Evolutionary conservation across 2,113 vertebrate species (phyloP).

Genomic region (Salminus brasiliensis): DNA sequence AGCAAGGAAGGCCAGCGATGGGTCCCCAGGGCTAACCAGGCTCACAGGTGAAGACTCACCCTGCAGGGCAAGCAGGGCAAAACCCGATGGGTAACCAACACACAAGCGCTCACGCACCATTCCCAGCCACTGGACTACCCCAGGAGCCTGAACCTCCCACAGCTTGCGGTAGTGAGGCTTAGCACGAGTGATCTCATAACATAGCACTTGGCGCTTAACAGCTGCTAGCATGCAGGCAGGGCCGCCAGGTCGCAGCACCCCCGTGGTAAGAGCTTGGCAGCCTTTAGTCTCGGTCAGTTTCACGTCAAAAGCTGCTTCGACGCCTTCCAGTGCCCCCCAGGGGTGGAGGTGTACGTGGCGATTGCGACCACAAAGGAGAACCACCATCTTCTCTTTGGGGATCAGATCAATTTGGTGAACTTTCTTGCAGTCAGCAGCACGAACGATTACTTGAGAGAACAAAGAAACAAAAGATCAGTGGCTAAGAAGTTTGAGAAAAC

Average conservation of each 20-base stretch:
- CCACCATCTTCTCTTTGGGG: constrained; percentile 86
- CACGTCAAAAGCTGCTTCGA: constrained; percentile 82
- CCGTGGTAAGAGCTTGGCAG: constrained; percentile 88
- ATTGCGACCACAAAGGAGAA: constrained; percentile 89
- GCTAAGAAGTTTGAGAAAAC: not conserved
- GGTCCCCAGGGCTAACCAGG: constrained; percentile 90
- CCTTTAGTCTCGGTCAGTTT: constrained; percentile 94
- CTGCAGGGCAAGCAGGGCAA: constrained; percentile 90
- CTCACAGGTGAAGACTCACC: constrained; percentile 90
- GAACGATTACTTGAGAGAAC: constrained; percentile 86
- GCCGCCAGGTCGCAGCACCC: constrained; percentile 77
- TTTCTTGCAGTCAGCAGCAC: constrained; percentile 93
- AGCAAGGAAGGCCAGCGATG: constrained; percentile 91
- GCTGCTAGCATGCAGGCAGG: constrained; percentile 87
- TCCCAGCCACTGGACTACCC: constrained; percentile 90
- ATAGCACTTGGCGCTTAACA: constrained; percentile 89
- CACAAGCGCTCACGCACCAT: constrained; percentile 89
- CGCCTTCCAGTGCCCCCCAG: constrained; percentile 89
- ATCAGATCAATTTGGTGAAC: constrained; percentile 92
- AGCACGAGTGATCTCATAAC: constrained; percentile 87
- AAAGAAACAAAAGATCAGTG: not conserved
- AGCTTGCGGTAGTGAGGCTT: constrained; percentile 87
- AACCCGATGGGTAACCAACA: constrained; percentile 93
- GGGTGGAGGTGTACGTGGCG: constrained; percentile 90
- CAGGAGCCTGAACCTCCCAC: constrained; percentile 88